Evolutionary conservation across 37 sponge, comb jelly and placozoan species (phyloP), one percentile per base, ranked within the genome.

Genomic region (Theonella swinhoei): DNA sequence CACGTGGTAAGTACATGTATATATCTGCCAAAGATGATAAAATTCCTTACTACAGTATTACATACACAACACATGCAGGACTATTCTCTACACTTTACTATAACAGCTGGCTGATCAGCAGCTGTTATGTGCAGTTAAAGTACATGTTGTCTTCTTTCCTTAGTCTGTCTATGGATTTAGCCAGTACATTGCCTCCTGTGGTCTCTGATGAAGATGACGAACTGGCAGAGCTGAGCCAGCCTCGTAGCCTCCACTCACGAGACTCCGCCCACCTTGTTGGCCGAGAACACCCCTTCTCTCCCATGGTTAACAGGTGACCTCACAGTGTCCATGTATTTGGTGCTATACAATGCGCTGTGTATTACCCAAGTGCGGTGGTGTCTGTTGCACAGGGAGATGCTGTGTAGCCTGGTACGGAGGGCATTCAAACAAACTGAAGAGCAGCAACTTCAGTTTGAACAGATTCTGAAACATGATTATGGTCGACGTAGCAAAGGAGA

Each of bases 401-500:
- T 93, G 37, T 79, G 87, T 42, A 65, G 62, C 28, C 81, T 93
- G 7, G 94, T 86, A 58, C 36, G 90, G 42, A 69, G 62, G 62
- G 68, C 87, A 0, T 93, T 93, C 87, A 14, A 79, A 22, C 94
- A 93, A 69, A 89, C 87, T 29, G 84, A 86, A 39, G 90, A 93
- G 73, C 90, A 93, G 62, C 90, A 89, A 41, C 22, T 87, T 30
- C 82, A 78, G 59, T 76, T 71, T 73, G 94, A 93, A 77, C 87
- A 89, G 22, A 78, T 69, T 4, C 70, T 93, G 36, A 76, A 79
- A 22, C 87, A 87, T 11, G 94, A 89, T 5, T 76, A 89, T 61
- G 80, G 87, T 0, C 39, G 94, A 24, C 67, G 83, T 58, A 89
- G 90, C 84, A 89, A 93, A 35, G 91, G 94, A 80, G 91, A 89